Evolutionary conservation across 2,888 invertebrate genomes (phyloP), one percentile per base, ranked within the genome.

Genomic region (Archips crataeganus): DNA sequence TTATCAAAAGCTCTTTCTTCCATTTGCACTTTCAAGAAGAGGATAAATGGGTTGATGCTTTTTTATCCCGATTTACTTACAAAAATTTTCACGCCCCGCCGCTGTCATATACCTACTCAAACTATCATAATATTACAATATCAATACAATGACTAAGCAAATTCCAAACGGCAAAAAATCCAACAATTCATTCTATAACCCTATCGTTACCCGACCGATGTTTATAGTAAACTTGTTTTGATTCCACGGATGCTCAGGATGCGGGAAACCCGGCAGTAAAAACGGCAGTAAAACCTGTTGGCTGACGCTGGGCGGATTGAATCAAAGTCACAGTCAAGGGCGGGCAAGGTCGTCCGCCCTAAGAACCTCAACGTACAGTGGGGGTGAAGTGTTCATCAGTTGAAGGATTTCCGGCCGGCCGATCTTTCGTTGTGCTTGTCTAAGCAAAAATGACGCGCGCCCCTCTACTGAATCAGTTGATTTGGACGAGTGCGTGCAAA

Each of bases 231-330:
- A 85, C 84, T 85, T 88, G 87, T 88, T 88, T 77, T 80, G 77
- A 77, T 81, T 83, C 80, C 71, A 77, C 78, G 78, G 78, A 76
- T 79, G 80, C 78, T 76, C 79, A 82, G 81, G 84, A 82, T 83
- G 83, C 83, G 77, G 76, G 79, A 77, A 84, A 84, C 81, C 83
- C 82, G 81, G 80, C 81, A 84, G 86, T 91, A 90, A 91, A 91
- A 84, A 79, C 78, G 77, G 79, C 79, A 86, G 83, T 90, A 89
- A 91, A 90, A 90, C 89, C 88, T 90, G 88, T 88, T 87, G 88
- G 87, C 80, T 84, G 59, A 63, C 57, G 57, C 62, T 49, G 73
- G 57, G 57, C 57, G 59, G 57, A 84, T 83, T 84, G 85, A 85
- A 85, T 85, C 78, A 11, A 47, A 23, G 49, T 23, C 76, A 15